These are phyloP conservation scores for Campoplex nolae DNA, from an alignment of 2,888 invertebrate species.

Conservation along the genomic window DNA sequence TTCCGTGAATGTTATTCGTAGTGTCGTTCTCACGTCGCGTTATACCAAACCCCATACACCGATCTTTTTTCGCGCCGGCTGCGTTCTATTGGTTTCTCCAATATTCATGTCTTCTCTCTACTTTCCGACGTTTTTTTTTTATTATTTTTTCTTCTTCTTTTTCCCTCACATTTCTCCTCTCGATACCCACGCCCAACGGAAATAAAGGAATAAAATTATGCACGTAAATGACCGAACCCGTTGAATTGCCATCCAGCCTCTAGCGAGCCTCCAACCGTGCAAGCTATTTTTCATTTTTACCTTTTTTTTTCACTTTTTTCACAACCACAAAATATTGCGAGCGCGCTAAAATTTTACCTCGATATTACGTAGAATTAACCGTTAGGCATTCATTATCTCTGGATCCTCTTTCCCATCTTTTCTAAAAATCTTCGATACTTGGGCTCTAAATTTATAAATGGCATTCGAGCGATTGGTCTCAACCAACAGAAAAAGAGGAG, in stretches of 20 bases:
- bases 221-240: constrained; percentile 18
- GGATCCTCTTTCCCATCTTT: neutral
- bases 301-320: neutral
- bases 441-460: neutral
- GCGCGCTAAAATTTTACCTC: neutral
- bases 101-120: constrained; percentile 58
- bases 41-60: constrained; percentile 26
- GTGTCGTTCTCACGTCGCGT: constrained; percentile 51
- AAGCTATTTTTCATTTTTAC: constrained; percentile 1
- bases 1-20: constrained; percentile 65
- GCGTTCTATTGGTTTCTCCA: constrained; percentile 60
- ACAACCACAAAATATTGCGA: constrained; percentile 3
- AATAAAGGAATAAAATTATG: constrained; percentile 41
- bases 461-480: neutral
- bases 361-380: constrained; percentile 1
- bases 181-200: constrained; percentile 7
- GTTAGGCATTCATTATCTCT: neutral
- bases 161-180: neutral
- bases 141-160: constrained; percentile 1
- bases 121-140: constrained; percentile 6
- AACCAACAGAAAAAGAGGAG: neutral
- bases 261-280: neutral
- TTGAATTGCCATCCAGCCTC: neutral
- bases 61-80: constrained; percentile 50
- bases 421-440: neutral